phyloP scores from a whole-genome alignment of 2,113 vertebrate species.

The Carettochelys insculpta region DNA sequence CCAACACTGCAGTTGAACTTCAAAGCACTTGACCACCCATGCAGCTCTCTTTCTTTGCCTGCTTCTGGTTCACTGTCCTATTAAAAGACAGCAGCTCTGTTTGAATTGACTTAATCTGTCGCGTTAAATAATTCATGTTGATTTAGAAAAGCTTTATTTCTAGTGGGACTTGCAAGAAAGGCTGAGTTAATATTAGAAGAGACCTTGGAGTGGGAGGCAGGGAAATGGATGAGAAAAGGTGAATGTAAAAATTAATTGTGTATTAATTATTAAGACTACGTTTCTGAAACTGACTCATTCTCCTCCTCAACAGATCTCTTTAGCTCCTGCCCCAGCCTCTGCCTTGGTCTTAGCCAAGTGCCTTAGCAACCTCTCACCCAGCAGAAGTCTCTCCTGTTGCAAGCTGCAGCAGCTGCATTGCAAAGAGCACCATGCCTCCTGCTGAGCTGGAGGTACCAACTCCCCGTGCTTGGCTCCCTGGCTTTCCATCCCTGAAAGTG shows the following conservation, averaged over 20 bases:
- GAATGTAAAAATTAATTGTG: slow-evolving; percentile 49
- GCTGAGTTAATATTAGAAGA: slow-evolving; percentile 64
- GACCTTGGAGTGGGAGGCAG: neutral
- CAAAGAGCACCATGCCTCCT: neutral
- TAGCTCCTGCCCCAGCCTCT: neutral
- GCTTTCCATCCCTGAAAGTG: neutral
- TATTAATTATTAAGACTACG: slow-evolving; percentile 58
- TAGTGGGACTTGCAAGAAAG: slow-evolving; percentile 53
- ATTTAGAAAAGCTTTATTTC: slow-evolving; percentile 71
- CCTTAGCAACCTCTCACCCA: neutral
- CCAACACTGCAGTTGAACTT: neutral
- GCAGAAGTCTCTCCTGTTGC: accelerated
- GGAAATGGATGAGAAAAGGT: slow-evolving; percentile 42
- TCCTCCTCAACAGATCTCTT: neutral
- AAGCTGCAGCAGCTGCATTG: neutral
- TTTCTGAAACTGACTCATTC: neutral
- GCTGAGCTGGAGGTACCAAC: neutral
- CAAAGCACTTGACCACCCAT: neutral
- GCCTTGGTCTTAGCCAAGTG: neutral
- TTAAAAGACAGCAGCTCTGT: slow-evolving; percentile 43
- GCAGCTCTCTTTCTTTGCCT: neutral
- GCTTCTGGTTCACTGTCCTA: neutral
- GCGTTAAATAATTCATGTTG: slow-evolving; percentile 73
- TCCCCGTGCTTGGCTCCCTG: neutral
- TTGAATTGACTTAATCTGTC: slow-evolving; percentile 67